Base-by-base conservation (phyloP, 1,140 invertebrate species). In the Drosophila kepulauana region DNA sequence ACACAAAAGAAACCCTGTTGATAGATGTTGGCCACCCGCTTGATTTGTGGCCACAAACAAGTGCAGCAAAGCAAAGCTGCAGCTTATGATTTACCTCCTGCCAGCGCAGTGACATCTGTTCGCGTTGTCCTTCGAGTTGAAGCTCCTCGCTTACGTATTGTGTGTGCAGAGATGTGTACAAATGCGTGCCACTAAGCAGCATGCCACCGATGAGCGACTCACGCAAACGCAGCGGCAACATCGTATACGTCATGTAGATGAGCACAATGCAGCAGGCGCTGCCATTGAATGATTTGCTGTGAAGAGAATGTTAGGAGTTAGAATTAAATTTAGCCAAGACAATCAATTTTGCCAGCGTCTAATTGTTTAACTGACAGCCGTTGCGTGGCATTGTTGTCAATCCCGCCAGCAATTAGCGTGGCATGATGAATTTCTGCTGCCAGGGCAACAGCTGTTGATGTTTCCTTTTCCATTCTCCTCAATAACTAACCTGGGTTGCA, bases 201-300 rank as follows among this genome's bases (percentile, higher is more conserved):
- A 95, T 84, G 15, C 97, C 97, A 25, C 95, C 95, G 33, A 96
- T 92, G 28, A 96, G 94, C 16, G 97, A 96, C 89, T 98, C 95
- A 75, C 96, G 95, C 75, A 98, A 94, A 56, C 96, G 94, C 43
- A 98, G 94, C 1, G 97, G 97, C 64, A 99, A 94, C 75, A 98
- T 94, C 0, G 97, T 96, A 89, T 98, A 98, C 28, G 96, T 96
- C 93, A 98, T 94, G 93, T 98, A 99, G 49, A 97, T 96, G 93
- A 97, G 97, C 64, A 98, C 94, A 10, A 92, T 80, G 81, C 89
- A 89, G 66, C 92, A 92, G 41, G 79, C 80, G 74, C 90, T 92
- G 62, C 91, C 91, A 75, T 92, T 92, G 56, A 92, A 92, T 38
- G 91, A 91, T 81, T 92, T 92, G 64, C 91, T 92, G 76, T 16